Evolutionary conservation across 2,888 invertebrate genomes (phyloP).

Genomic region (Deilephila elpenor): DNA sequence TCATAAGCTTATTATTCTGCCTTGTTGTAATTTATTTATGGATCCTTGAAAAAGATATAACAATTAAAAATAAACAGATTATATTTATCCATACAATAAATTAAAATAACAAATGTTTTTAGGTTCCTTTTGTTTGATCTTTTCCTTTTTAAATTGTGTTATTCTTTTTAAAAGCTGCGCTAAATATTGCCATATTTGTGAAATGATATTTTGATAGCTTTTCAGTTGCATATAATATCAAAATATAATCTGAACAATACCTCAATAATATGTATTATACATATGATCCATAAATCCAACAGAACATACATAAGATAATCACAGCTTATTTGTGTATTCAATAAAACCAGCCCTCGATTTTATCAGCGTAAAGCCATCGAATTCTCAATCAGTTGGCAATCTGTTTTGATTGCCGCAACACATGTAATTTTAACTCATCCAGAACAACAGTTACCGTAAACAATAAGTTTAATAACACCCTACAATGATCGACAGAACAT

Average conservation of each 20-base stretch:
- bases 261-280: not conserved
- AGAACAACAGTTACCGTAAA: constrained; percentile 12
- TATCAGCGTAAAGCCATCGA: not conserved
- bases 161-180: too few species aligned
- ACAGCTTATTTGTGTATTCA: not conserved
- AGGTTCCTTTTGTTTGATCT: too few species aligned
- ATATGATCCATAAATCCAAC: not conserved
- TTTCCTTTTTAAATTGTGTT: too few species aligned
- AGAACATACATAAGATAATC: not conserved
- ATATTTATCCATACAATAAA: too few species aligned
- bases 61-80: too few species aligned
- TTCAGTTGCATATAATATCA: too few species aligned
- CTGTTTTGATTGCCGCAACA: not conserved
- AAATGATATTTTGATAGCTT: not conserved
- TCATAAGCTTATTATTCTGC: not conserved
- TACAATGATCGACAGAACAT: constrained; percentile 28
- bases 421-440: not conserved
- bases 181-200: not conserved
- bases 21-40: not conserved
- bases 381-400: not conserved
- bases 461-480: constrained; percentile 27
- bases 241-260: too few species aligned
- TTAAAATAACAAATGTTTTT: too few species aligned
- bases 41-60: not conserved
- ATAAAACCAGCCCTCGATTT: not conserved